Base-by-base conservation (phyloP, 2,888 invertebrate species). In the Hypolimnas misippus region DNA sequence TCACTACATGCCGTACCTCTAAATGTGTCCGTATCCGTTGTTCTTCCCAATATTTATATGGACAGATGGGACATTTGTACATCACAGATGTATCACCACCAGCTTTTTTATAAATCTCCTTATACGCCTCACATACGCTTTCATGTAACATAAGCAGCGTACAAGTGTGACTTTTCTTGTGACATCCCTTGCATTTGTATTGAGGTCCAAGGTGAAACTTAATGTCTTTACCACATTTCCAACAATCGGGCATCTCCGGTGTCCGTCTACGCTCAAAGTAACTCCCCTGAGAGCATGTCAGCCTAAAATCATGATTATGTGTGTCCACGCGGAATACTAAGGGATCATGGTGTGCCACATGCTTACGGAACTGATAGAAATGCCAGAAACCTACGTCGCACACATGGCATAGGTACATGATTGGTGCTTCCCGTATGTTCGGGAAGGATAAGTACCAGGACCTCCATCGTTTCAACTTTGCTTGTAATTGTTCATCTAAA, bases 401-500 rank as follows among this genome's bases (percentile, higher is more conserved):
- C 0, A 81, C 63, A 4, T 80, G 81, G 25, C 88, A 88, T 66
- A 86, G 86, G 55, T 85, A 87, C 14, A 77, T 74, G 0, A 81
- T 14, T 0, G 84, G 83, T 0, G 56, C 17, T 0, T 76, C 78
- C 33, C 76, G 66, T 0, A 38, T n/a, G 0, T 46, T 55, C 0
- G 67, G 60, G 0, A 50, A 29, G 0, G 2, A n/a, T 8, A 21
- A n/a, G 0, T 63, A 57, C 80, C 78, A 84, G 0, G 0, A 0
- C 7, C 66, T 66, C 81, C 83, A 84, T 0, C 54, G 17, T 0
- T 57, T 16, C 2, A 84, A 17, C 0, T 63, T 67, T 0, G 31
- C 5, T 46, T 81, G 75, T 1, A 85, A 17, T 2, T 65, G 10
- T 0, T 0, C 0, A 0, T 81, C 73, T 3, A 53, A 17, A 46